Evolutionary conservation across 1,140 invertebrate species (phyloP), one percentile per base, ranked within the genome.

Genomic region (Bombus balteatus): DNA sequence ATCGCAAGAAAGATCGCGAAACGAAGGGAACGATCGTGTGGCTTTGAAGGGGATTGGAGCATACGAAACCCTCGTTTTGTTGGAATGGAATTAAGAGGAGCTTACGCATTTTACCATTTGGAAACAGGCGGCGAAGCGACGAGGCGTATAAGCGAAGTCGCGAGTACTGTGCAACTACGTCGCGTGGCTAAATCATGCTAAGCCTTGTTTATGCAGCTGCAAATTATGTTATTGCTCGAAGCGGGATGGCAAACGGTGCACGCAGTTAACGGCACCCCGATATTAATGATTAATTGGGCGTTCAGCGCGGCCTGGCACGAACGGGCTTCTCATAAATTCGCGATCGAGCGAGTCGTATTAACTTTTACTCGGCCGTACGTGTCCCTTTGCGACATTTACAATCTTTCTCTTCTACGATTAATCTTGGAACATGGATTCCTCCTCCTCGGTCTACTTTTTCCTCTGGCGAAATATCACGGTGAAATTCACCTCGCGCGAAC

Each of bases 191-290:
- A 83, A 77, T 83, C 74, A 83, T 76, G 28, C 62, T 76, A 77
- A 83, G 74, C 74, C 81, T 77, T 83, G 43, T 78, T 78, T 78
- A 78, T 65, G 75, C 75, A 78, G 75, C 75, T 78, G 75, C 57
- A 78, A 78, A 78, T 78, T 65, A 66, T 66, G 75, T 78, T 78
- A 78, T 78, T 65, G 37, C 75, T 62, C n/a, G 32, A 34, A 53
- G 12, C 41, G 32, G 28, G 18, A 15, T 43, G 39, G 22, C 39
- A 39, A 71, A 41, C 39, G 15, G 72, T 32, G 72, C 28, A 13
- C 13, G 13, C 28, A 8, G 28, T 66, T 66, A 32, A 37, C 39
- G 4, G 37, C 25, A 22, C 70, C 5, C 39, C 73, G 75, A 78
- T 66, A 66, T 78, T 62, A 78, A 65, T 65, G 75, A 78, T 78